A percentile compares a stretch with the other conserved stretches of the same genome.
Conservation (phyloP, 2,888 invertebrate genomes). For the Drosophila gaucha region DNA sequence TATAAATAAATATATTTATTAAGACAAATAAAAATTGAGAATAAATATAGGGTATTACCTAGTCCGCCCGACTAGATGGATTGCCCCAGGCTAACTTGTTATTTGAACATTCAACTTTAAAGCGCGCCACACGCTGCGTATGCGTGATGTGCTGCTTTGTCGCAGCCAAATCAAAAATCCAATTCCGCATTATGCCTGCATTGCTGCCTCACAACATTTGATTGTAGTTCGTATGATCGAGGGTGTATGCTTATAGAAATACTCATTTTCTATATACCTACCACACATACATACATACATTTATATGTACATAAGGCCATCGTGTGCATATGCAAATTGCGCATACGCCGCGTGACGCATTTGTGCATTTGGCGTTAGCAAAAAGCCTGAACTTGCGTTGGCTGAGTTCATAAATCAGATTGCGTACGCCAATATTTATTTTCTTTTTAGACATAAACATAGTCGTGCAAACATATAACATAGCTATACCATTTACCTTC, state of each 20-base stretch:
- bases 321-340: slow-evolving; percentile 40
- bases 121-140: slow-evolving; percentile 38
- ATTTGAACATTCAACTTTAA: slow-evolving; percentile 18
- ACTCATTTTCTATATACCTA: slow-evolving; percentile 5
- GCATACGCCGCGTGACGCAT: slow-evolving; percentile 30
- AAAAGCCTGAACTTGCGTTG: slow-evolving; percentile 11
- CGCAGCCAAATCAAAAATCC: slow-evolving; percentile 45
- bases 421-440: slow-evolving; percentile 20
- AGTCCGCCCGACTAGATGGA: not conserved
- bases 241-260: slow-evolving; percentile 14
- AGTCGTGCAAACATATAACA: slow-evolving; percentile 3
- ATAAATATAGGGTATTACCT: not conserved
- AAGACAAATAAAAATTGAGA: no score
- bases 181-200: slow-evolving; percentile 40
- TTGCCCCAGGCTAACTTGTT: not conserved
- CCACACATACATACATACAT: not conserved
- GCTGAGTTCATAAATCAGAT: slow-evolving; percentile 39
- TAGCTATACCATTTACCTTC: not conserved
- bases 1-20: no score
- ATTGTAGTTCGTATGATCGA: slow-evolving; percentile 3
- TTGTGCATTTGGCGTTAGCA: slow-evolving; percentile 33
- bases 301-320: not conserved
- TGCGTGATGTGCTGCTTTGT: slow-evolving; percentile 37
- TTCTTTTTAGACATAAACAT: slow-evolving; percentile 7
- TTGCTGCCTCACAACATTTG: not conserved